A percentile compares a stretch with the other conserved stretches of the same genome.
These are phyloP conservation scores for Allygus modestus DNA, from an alignment of 2,888 invertebrate genomes.

Conservation along the genomic window DNA sequence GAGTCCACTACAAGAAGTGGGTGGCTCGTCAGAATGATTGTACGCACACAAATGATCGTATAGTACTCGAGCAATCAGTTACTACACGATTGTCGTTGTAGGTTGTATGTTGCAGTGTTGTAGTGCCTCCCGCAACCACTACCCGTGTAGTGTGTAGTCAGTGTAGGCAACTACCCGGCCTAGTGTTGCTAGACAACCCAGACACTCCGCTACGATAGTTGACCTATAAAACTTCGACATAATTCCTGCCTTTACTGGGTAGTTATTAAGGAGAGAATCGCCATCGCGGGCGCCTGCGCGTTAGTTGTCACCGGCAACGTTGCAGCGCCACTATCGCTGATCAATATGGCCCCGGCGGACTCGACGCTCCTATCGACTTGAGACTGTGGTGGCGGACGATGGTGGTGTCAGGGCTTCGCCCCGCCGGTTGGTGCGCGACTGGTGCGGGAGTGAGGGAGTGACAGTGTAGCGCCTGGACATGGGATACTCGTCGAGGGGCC, in stretches of 20 bases:
- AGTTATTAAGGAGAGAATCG: slow-evolving; percentile 37
- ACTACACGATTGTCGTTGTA: too few species aligned
- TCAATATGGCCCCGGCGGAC: slow-evolving; percentile 28
- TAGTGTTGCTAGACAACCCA: background rate
- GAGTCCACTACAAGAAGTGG: too few species aligned
- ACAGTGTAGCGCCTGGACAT: background rate
- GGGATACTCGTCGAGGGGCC: slow-evolving; percentile 37
- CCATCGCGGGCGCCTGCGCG: background rate
- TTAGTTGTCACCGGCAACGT: background rate
- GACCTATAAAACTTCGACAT: slow-evolving; percentile 42
- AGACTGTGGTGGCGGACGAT: slow-evolving; percentile 12
- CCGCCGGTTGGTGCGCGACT: background rate
- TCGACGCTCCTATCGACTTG: background rate
- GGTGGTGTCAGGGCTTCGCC: slow-evolving; percentile 22
- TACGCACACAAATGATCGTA: too few species aligned
- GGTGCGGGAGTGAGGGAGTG: background rate
- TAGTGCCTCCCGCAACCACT: too few species aligned
- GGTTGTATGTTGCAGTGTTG: too few species aligned
- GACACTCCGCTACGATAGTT: background rate
- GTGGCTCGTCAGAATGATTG: too few species aligned
- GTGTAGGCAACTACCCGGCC: too few species aligned
- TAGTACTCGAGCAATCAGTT: too few species aligned
- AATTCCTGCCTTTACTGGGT: slow-evolving; percentile 36
- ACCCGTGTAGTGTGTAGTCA: too few species aligned
- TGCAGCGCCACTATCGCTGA: slow-evolving; percentile 16